These are phyloP conservation scores for Pantherophis guttatus DNA, from an alignment of 2,113 vertebrate species.

Conservation along the genomic window DNA sequence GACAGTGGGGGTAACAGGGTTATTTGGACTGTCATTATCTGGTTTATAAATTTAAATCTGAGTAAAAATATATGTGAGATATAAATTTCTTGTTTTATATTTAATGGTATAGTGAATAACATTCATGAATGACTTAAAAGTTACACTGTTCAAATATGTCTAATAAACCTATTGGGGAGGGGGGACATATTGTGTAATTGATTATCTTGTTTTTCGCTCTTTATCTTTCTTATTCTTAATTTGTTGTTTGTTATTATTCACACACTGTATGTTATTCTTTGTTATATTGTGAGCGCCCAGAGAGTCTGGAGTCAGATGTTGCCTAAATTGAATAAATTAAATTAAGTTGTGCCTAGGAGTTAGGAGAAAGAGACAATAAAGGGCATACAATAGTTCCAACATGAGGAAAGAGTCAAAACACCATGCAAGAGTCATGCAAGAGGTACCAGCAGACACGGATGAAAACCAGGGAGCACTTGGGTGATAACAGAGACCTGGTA, in stretches of 20 bases:
- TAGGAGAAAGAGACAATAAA: slow-evolving; percentile 39
- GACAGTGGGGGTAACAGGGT: no score
- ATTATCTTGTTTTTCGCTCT: not conserved
- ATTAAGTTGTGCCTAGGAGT: slow-evolving; percentile 16
- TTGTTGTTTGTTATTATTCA: not conserved
- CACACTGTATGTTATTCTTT: not conserved
- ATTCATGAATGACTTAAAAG: not conserved
- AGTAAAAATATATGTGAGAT: not conserved
- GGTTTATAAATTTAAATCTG: not conserved
- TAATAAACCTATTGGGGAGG: not conserved
- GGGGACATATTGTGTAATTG: not conserved
- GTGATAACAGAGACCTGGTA: slow-evolving; percentile 68
- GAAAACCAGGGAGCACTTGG: slow-evolving; percentile 67
- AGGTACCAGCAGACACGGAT: slow-evolving; percentile 72
- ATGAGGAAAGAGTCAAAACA: slow-evolving; percentile 55
- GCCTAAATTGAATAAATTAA: not conserved
- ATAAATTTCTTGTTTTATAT: not conserved
- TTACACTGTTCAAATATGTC: not conserved
- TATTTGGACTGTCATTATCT: not conserved
- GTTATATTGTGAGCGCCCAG: not conserved
- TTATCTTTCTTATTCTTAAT: not conserved
- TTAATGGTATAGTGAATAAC: not conserved
- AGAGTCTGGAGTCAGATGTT: not conserved
- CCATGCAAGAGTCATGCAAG: slow-evolving; percentile 88
- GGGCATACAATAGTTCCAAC: slow-evolving; percentile 53